These are phyloP conservation scores for Sminthopsis crassicaudata DNA, from an alignment of 2,113 vertebrate genomes.

Conservation along the genomic window DNA sequence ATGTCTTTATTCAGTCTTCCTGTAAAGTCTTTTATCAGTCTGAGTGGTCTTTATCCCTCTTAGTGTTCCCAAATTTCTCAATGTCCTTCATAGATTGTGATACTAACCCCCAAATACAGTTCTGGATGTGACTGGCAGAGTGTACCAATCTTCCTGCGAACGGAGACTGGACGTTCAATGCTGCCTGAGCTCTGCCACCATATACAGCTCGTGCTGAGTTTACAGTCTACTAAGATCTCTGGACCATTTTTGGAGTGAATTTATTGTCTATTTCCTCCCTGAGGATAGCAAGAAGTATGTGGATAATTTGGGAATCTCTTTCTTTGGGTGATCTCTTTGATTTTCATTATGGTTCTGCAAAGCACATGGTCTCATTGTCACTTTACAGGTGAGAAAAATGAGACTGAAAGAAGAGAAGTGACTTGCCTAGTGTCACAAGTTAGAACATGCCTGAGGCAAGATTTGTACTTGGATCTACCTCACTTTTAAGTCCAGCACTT, in stretches of 20 bases:
- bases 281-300: neutral
- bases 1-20: neutral
- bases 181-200: neutral
- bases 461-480: too few relatives aligned
- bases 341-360: neutral
- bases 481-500: too few relatives aligned
- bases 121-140: neutral
- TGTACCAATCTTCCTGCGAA: neutral
- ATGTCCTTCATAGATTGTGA: neutral
- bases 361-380: neutral
- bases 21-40: neutral
- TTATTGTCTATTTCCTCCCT: neutral
- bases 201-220: neutral
- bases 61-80: neutral
- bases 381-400: neutral
- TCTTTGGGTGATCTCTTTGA: neutral
- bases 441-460: too few relatives aligned
- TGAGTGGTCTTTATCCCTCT: neutral
- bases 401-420: neutral
- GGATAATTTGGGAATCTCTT: too few relatives aligned
- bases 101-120: neutral
- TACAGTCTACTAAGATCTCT: neutral
- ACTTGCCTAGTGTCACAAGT: neutral
- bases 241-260: neutral
- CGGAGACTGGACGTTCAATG: neutral